Evolutionary conservation across 2,797 vertebrate species (phyloP), one percentile per base, ranked within the genome.

Genomic region (Poliocrania exsul): DNA sequence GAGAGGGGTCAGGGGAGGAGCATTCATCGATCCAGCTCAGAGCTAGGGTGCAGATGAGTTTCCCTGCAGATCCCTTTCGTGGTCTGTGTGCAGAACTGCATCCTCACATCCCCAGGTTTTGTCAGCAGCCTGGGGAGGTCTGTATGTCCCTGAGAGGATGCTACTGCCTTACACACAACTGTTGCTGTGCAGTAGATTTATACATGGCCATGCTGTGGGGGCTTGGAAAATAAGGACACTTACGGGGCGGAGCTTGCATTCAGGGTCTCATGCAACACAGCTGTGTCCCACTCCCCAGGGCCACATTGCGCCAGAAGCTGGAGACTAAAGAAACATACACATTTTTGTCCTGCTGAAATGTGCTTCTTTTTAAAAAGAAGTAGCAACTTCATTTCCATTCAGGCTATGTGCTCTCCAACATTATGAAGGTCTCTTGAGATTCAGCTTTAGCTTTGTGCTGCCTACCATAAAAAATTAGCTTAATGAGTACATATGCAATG

Each of bases 1-100:
- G 26, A 83, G 28, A 44, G 1, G 4, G n/a, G 16, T 40, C 1
- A 1, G 26, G 38, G 28, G 6, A 0, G 1, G 21, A 25, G 9
- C 1, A 1, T 40, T 17, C 19, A 14, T 19, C 54, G 20, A 79
- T 66, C 17, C 17, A 35, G 9, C 29, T 54, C 35, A 53, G n/a
- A 51, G 6, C 7, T 8, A 38, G 26, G 38, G 10, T 0, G 0
- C 54, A 25, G 20, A 1, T 58, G 42, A 44, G 19, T 28, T 57
- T 64, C 53, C 12, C n/a, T 31, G 14, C 37, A 56, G 26, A 46
- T 31, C 2, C 1, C 3, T 42, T 50, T 60, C 49, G 33, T 3
- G 0, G 4, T 23, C 69, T 38, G 29, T 0, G 0, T 51, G 35
- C 7, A 38, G 46, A 26, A 69, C 38, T 29, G 21, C 0, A 0